Evolutionary conservation across 92 coral and sea anemone species (phyloP).

Genomic region (Parazoanthus swiftii): DNA sequence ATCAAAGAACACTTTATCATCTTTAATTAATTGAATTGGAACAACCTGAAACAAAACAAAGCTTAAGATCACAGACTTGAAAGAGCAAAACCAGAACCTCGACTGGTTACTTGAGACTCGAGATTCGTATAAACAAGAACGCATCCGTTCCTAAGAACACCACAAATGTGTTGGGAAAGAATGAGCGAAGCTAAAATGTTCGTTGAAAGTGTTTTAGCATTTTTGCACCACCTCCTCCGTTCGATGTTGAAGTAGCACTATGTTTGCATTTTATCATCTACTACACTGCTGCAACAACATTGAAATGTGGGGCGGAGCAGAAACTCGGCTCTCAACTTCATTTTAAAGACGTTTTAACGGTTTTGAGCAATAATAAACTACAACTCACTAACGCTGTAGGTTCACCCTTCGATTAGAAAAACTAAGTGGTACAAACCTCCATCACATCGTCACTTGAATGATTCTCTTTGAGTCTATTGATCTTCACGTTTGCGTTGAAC

Average conservation of each 20-base stretch:
- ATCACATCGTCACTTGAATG: conserved; percentile 56
- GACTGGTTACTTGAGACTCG: background rate
- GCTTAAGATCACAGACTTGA: background rate
- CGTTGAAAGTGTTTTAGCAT: too few relatives aligned
- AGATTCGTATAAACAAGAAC: background rate
- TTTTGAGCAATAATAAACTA: too few relatives aligned
- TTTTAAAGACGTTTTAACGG: too few relatives aligned
- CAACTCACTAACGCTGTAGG: too few relatives aligned
- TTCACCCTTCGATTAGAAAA: background rate
- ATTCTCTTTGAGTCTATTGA: conserved; percentile 63
- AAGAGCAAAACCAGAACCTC: background rate
- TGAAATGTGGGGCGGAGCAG: background rate
- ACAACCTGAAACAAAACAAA: conserved; percentile 63
- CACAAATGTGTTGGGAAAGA: background rate
- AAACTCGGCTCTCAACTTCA: background rate
- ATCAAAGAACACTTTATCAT: conserved; percentile 63
- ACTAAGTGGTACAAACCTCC: conserved; percentile 52
- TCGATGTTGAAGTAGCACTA: too few relatives aligned
- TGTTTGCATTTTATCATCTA: too few relatives aligned
- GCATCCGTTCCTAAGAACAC: background rate
- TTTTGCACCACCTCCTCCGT: too few relatives aligned
- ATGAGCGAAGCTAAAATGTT: too few relatives aligned
- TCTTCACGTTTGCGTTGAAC: conserved; percentile 82
- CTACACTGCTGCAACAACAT: too few relatives aligned
- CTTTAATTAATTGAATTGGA: conserved; percentile 71